Percentiles rank a stretch among this genome's conserved stretches.
Conservation (phyloP, 1,140 invertebrate genomes). For the Drosophila elegans region DNA sequence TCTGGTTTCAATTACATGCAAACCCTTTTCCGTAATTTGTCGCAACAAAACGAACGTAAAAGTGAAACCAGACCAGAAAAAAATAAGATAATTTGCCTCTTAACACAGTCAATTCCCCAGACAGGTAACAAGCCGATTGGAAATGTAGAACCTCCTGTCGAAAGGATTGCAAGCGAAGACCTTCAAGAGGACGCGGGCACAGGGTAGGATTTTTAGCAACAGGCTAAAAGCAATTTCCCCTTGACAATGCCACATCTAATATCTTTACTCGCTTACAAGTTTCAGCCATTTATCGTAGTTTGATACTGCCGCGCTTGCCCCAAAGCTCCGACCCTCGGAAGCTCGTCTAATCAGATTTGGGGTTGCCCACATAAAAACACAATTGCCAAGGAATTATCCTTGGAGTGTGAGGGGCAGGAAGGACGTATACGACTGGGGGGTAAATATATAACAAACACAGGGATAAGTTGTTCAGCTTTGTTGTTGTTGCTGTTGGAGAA, state of each 20-base stretch:
- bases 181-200: constrained; percentile 33
- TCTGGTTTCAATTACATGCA: constrained; percentile 65
- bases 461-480: constrained; percentile 18
- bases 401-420: constrained; percentile 4
- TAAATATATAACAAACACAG: constrained; percentile 44
- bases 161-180: constrained; percentile 51
- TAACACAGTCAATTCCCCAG: constrained; percentile 59
- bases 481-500: neutral
- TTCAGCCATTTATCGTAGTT: constrained; percentile 79
- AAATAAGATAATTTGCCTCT: constrained; percentile 75
- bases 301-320: constrained; percentile 53
- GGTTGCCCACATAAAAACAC: constrained; percentile 70
- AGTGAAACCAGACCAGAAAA: constrained; percentile 19
- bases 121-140: constrained; percentile 55
- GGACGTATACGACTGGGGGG: constrained; percentile 24
- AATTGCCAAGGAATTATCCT: constrained; percentile 71
- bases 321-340: constrained; percentile 1
- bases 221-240: constrained; percentile 73
- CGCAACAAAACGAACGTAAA: constrained; percentile 20
- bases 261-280: constrained; percentile 71
- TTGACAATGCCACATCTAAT: constrained; percentile 36
- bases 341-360: constrained; percentile 74
- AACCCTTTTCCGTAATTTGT: constrained; percentile 59
- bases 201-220: constrained; percentile 63
- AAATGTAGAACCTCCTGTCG: constrained; percentile 37